A percentile compares a stretch with the other conserved stretches of the same genome.
phyloP scores from a whole-genome alignment of 1,140 invertebrate genomes.

The Conus ventricosus region DNA sequence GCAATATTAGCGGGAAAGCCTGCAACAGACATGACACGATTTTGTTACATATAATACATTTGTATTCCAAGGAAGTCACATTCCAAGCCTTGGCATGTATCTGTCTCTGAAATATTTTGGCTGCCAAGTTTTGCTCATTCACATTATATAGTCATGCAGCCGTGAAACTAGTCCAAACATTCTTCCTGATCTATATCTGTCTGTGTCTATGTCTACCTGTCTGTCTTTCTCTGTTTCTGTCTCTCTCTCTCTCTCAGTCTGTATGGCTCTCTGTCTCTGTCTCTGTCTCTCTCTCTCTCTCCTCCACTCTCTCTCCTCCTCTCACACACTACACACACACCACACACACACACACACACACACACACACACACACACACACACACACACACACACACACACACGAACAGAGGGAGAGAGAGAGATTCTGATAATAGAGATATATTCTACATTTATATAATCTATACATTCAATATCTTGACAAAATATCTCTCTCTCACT shows the following conservation, averaged over 20 bases:
- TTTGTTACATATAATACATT: too few relatives aligned
- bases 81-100: neutral
- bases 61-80: neutral
- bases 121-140: neutral
- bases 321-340: neutral
- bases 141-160: neutral
- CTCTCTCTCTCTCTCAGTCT: constrained; percentile 12
- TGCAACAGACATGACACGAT: too few relatives aligned
- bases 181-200: neutral
- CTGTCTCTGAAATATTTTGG: neutral
- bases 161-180: neutral
- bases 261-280: neutral
- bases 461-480: too few relatives aligned
- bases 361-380: too few relatives aligned
- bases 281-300: constrained; percentile 18
- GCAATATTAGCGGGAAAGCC: too few relatives aligned
- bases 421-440: too few relatives aligned
- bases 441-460: too few relatives aligned
- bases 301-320: neutral
- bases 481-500: neutral
- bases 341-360: too few relatives aligned
- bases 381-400: too few relatives aligned
- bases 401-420: too few relatives aligned
- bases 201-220: neutral
- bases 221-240: constrained; percentile 12